Evolutionary conservation across 2,888 invertebrate species (phyloP), one percentile per base, ranked within the genome.

Genomic region (Harmothoe impar): DNA sequence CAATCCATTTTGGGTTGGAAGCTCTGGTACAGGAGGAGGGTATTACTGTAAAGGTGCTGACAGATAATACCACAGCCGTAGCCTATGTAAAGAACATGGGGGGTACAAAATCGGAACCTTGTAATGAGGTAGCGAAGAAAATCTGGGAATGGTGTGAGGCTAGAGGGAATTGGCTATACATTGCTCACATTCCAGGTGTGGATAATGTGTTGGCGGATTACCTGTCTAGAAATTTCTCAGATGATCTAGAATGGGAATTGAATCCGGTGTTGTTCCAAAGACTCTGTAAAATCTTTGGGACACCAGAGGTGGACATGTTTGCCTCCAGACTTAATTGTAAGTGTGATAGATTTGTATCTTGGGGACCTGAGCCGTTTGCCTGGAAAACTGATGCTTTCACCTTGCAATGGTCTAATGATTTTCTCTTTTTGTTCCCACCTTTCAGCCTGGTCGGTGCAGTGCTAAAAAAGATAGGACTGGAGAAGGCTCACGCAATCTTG

Each of bases 41-140:
- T n/a, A 12, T 17, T 5, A 15, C 15, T 7, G n/a, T 68, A 68
- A 12, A 68, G 12, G n/a, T 68, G n/a, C 15, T 17, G n/a, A 68
- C 68, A n/a, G 68, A 68, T 68, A 68, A 68, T n/a, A 68, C 68
- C 12, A 68, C 68, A n/a, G 68, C 68, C 12, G 7, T 68, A n/a
- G 12, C 17, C 68, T 68, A 68, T n/a, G n/a, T 68, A n/a, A 17
- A 12, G n/a, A 15, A 68, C 5, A 15, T 23, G 68, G 68, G 68
- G 12, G 68, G 68, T 7, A n/a, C n/a, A 7, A 68, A 68, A 68
- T 68, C 68, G 5, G 17, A 12, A n/a, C 20, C 68, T 68, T 68
- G 68, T n/a, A n/a, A 68, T 68, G 12, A 17, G 5, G n/a, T 68
- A 5, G 68, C 68, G 5, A 12, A 7, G 7, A 7, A 17, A n/a